Base-by-base conservation (phyloP, 2,888 invertebrate genomes). In the Parnassius mnemosyne region DNA sequence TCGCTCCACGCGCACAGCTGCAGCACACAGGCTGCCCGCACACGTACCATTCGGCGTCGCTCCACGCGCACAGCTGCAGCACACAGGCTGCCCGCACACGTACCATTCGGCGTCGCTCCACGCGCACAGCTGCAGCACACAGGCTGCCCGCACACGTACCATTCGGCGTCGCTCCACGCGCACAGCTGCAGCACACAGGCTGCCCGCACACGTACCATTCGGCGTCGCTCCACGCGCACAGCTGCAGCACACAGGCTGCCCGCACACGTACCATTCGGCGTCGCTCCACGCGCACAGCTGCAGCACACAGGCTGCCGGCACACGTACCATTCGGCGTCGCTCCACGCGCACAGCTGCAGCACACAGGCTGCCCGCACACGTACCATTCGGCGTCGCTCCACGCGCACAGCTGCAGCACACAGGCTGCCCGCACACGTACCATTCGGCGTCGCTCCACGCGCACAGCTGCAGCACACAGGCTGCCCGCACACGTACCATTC, bases 351-450 rank as follows among this genome's bases (percentile, higher is more conserved):
- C 12, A 11, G 5, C 46, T 20, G 46, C n/a, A 12, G 5, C 46
- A 10, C 46, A 2, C 46, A 11, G 46, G 46, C 46, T 10, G 5
- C 12, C 5, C 46, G 12, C 46, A 12, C 12, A 46, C 46, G 46
- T 46, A 46, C 46, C 46, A 46, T 10, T 46, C 97, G 85, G 98
- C 98, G 44, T 95, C 94, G 78, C 99, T 99, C 43, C 60, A 99
- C 84, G 2, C 97, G 96, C 11, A 93, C 12, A 11, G 5, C 46
- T 20, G 46, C n/a, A 12, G 5, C 46, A 10, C 46, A 2, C 46
- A 11, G 46, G 46, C 46, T 10, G 5, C 12, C 5, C 46, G 12
- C 46, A 12, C 12, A 46, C 46, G 46, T 46, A 46, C 46, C 46
- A 85, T 2, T 98, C 96, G 73, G 97, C 98, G 46, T 46, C 46